Evolutionary conservation across 2,888 invertebrate species (phyloP), one percentile per base, ranked within the genome.

Genomic region (Papilio demoleus): DNA sequence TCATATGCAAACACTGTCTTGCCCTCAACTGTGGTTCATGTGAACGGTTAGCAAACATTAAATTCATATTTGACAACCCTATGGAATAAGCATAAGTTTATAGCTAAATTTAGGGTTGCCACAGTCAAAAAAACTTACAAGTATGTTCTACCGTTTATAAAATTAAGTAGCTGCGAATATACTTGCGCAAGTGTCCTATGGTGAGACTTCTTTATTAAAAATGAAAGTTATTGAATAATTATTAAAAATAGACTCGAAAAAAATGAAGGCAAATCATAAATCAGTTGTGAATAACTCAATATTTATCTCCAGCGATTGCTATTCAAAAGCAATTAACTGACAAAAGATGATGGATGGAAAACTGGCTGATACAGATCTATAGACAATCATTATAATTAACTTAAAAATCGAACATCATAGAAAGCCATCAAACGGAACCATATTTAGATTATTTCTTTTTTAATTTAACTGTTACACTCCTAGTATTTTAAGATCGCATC

Each of bases 1-100:
- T 81, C 81, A 81, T 82, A 81, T 71, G 71, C 77, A 73, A 73
- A 72, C 67, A 56, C 65, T 68, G 50, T 73, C 67, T 68, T 70
- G 71, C 72, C 67, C 65, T 31, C 65, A 38, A 27, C 27, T 31
- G 12, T 27, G 38, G 64, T 64, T 64, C 38, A 53, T 70, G 68
- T 68, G 67, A 60, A 61, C 62, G 59, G 67, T 68, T 64, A 60
- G 65, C 53, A 65, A 24, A 56, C 31, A 56, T n/a, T 56, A 9
- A 31, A 56, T 53, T 53, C 17, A 31, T 56, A 56, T 31, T 56
- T 56, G 53, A 56, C 53, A 56, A 56, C 27, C 27, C 53, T 27
- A 31, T 24, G n/a, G 2, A n/a, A 27, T 4, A 14, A 27, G 50
- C 50, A 50, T 50, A 50, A 50, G 27, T 50, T 50, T 14, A 50